Conservation (phyloP, 1,140 invertebrate species). For the Latrodectus geometricus region DNA sequence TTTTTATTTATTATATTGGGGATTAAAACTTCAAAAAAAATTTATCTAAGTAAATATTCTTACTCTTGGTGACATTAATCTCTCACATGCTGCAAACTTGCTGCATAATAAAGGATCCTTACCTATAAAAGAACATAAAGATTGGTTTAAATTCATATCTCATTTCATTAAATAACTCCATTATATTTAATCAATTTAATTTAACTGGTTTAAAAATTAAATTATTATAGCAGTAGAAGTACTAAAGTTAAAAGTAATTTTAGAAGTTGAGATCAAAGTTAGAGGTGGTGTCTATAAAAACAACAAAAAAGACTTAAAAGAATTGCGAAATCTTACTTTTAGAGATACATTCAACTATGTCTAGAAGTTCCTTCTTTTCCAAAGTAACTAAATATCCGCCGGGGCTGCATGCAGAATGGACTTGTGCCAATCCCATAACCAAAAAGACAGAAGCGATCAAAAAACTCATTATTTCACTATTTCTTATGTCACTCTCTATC, state of each 20-base stretch:
- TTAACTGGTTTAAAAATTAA: too few relatives aligned
- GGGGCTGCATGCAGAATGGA: background rate
- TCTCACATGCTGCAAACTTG: slow-evolving; percentile 47
- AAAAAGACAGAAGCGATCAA: too few relatives aligned
- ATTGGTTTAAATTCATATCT: background rate
- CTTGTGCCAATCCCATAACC: background rate
- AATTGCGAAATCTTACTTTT: slow-evolving; percentile 28
- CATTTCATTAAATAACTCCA: too few relatives aligned
- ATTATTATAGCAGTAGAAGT: too few relatives aligned
- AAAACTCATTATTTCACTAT: too few relatives aligned
- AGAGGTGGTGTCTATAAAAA: background rate
- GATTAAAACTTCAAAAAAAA: too few relatives aligned
- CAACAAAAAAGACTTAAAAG: background rate
- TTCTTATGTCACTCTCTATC: too few relatives aligned
- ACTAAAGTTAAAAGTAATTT: too few relatives aligned
- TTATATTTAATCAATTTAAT: too few relatives aligned
- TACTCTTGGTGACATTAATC: slow-evolving; percentile 47
- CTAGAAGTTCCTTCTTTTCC: slow-evolving; percentile 55
- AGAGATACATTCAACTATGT: slow-evolving; percentile 30
- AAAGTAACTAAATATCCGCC: slow-evolving; percentile 41
- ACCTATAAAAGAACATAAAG: slow-evolving; percentile 21
- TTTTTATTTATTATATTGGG: too few relatives aligned
- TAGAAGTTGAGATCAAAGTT: too few relatives aligned
- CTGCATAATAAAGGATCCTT: slow-evolving; percentile 38
- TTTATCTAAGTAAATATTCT: background rate